A percentile compares a stretch with the other conserved stretches of the same genome.
phyloP scores from a whole-genome alignment of 2,797 vertebrate species.

The Megalops cyprinoides region DNA sequence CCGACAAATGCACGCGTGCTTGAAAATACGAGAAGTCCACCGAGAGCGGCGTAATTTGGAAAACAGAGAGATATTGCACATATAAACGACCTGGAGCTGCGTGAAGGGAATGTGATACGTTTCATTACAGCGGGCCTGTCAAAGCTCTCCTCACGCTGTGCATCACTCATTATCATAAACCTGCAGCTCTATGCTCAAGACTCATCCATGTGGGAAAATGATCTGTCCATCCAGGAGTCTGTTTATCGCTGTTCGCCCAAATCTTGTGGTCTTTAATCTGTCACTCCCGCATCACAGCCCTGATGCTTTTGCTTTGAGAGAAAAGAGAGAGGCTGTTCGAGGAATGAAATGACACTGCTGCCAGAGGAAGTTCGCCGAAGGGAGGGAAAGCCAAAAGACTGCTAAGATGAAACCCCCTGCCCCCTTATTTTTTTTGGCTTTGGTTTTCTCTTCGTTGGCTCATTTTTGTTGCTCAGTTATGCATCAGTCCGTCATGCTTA shows the following conservation, averaged over 20 bases:
- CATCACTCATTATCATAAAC: conserved; percentile 1
- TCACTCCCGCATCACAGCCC: conserved; percentile 6
- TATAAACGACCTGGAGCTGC: not conserved
- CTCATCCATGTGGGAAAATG: not conserved
- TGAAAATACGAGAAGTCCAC: not conserved
- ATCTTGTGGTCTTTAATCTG: conserved; percentile 25
- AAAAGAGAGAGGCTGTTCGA: not conserved
- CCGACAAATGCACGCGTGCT: not conserved
- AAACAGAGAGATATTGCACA: not conserved
- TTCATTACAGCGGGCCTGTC: not conserved
- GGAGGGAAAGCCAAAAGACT: too few species aligned
- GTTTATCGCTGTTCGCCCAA: not conserved
- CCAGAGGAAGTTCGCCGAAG: not conserved
- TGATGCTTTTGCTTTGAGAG: conserved; percentile 19
- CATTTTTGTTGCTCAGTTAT: not conserved
- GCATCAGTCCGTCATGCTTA: not conserved
- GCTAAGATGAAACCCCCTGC: not conserved
- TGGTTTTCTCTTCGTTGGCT: conserved; percentile 31
- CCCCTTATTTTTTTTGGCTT: conserved; percentile 30
- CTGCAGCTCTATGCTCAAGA: not conserved
- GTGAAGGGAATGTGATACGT: not conserved
- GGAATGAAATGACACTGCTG: too few species aligned
- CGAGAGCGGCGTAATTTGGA: not conserved
- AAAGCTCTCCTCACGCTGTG: not conserved
- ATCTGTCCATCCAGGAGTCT: conserved; percentile 18